phyloP scores from a whole-genome alignment of 2,888 invertebrate species.

The Dryadula phaetusa region DNA sequence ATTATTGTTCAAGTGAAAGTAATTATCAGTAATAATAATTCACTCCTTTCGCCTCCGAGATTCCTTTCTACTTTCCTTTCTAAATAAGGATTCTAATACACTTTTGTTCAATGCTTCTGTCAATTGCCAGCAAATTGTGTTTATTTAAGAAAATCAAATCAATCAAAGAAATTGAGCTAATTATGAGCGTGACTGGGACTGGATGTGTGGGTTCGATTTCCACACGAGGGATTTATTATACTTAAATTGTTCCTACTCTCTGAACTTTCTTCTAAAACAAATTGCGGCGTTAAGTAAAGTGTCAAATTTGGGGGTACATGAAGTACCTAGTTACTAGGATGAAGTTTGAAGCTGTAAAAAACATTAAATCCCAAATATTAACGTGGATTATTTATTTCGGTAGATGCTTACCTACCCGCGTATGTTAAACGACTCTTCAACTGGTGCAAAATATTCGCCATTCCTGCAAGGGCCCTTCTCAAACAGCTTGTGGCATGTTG shows the following conservation, averaged over 20 bases:
- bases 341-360: too few species aligned
- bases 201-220: too few species aligned
- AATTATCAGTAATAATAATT: not conserved
- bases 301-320: too few species aligned
- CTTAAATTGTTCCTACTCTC: too few species aligned
- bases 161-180: too few species aligned
- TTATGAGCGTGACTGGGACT: too few species aligned
- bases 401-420: constrained; percentile 79
- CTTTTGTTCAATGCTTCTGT: not conserved
- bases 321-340: too few species aligned
- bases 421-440: constrained; percentile 80
- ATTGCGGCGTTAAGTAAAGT: too few species aligned
- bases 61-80: constrained; percentile 17
- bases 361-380: not conserved
- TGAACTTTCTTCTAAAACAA: too few species aligned
- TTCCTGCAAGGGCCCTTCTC: constrained; percentile 88
- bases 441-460: constrained; percentile 91
- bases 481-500: constrained; percentile 89
- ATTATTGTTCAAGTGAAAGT: constrained; percentile 11
- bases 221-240: too few species aligned
- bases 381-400: constrained; percentile 41
- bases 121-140: not conserved
- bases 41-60: not conserved
- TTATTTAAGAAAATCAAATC: too few species aligned
- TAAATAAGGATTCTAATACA: not conserved